Evolutionary conservation across 2,888 invertebrate genomes (phyloP).

Genomic region (Myopa tessellatipennis): DNA sequence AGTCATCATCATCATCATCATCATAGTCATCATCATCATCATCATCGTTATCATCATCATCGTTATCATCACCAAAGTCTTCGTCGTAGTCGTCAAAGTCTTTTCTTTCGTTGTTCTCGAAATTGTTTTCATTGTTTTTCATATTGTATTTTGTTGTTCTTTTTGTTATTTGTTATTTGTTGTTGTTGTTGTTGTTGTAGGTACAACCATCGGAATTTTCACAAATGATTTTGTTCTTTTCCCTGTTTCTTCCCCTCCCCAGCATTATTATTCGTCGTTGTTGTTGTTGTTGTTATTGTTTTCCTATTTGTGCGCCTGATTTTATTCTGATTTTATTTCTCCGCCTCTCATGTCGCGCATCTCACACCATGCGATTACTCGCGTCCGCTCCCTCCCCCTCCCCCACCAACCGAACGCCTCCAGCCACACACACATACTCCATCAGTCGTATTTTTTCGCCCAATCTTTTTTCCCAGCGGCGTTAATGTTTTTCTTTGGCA

Average conservation of each 20-base stretch:
- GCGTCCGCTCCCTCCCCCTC: neutral
- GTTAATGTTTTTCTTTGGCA: slow-evolving; percentile 35
- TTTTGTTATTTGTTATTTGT: slow-evolving; percentile 9
- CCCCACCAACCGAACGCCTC: neutral
- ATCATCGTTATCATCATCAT: neutral
- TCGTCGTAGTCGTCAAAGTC: neutral
- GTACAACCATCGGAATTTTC: slow-evolving; percentile 2
- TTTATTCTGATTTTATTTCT: slow-evolving; percentile 26
- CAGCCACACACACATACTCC: neutral
- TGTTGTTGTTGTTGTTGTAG: slow-evolving; percentile 9
- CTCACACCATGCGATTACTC: neutral
- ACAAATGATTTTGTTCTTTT: slow-evolving; percentile 23
- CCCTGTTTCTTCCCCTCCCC: neutral
- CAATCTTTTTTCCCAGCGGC: slow-evolving; percentile 18
- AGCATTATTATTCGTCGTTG: neutral
- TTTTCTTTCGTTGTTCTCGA: neutral
- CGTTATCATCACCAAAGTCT: neutral
- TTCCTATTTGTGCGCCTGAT: slow-evolving; percentile 14
- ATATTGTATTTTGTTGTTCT: slow-evolving; percentile 2
- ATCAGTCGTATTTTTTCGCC: slow-evolving; percentile 5
- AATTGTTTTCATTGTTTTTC: slow-evolving; percentile 15
- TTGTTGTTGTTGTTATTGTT: slow-evolving; percentile 11
- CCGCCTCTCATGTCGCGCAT: neutral
- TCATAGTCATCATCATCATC: neutral
- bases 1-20: neutral